Evolutionary conservation across 2,113 vertebrate genomes (phyloP).

Genomic region (Cavia porcellus): DNA sequence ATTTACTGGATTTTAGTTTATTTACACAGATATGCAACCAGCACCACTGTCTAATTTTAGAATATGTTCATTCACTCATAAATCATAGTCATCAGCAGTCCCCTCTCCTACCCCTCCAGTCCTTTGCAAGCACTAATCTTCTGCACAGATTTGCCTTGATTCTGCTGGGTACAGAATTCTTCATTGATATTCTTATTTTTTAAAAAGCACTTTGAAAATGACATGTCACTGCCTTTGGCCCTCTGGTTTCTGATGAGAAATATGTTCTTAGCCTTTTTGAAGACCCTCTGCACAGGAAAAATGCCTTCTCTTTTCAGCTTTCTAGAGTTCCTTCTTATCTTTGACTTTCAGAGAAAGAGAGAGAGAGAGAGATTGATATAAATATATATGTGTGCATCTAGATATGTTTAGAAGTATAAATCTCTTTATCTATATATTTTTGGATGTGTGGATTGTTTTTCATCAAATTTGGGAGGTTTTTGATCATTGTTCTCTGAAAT

Average conservation of each 20-base stretch:
- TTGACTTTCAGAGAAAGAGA: background rate
- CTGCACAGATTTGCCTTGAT: background rate
- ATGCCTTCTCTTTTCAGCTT: background rate
- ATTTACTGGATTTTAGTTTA: background rate
- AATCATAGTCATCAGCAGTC: background rate
- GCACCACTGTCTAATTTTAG: background rate
- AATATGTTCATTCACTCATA: background rate
- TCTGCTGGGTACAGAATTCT: constrained; percentile 42
- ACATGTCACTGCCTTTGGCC: background rate
- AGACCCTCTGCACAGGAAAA: background rate
- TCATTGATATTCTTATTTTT: background rate
- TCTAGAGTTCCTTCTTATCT: background rate
- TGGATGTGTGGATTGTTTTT: background rate
- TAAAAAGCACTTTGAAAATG: background rate
- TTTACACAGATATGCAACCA: background rate
- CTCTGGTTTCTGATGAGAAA: background rate
- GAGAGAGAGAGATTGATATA: too few relatives aligned
- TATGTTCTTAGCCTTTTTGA: background rate
- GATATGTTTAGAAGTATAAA: background rate
- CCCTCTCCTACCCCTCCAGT: background rate
- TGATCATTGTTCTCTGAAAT: background rate
- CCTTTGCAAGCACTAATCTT: background rate
- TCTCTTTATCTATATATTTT: background rate
- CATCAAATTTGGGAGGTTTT: background rate
- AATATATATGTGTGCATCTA: background rate